Evolutionary conservation across 2,888 invertebrate genomes (phyloP).

Genomic region (Atherix ibis): DNA sequence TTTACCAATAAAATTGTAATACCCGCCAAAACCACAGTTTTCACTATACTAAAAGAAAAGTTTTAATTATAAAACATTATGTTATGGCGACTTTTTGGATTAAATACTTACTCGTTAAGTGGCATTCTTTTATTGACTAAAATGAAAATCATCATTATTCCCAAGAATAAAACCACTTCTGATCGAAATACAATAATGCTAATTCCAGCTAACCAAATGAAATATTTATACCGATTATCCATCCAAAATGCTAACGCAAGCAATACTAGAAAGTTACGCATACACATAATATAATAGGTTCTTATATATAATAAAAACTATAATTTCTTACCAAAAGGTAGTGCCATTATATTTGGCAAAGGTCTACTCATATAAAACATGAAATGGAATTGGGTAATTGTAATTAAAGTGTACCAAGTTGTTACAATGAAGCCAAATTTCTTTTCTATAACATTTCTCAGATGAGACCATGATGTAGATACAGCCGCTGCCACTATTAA

Average conservation of each 20-base stretch:
- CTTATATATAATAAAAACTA: neutral
- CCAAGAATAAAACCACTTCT: constrained; percentile 75
- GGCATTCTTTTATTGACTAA: constrained; percentile 53
- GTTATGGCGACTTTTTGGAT: neutral
- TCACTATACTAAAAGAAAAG: constrained; percentile 42
- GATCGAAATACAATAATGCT: constrained; percentile 80
- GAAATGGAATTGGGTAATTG: constrained; percentile 91
- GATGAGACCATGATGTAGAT: constrained; percentile 53
- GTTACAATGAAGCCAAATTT: constrained; percentile 64
- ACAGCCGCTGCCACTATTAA: constrained; percentile 62
- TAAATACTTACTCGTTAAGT: constrained; percentile 42
- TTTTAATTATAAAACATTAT: constrained; percentile 1
- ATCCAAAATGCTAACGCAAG: constrained; percentile 77
- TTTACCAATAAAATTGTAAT: constrained; percentile 51
- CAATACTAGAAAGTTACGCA: constrained; percentile 48
- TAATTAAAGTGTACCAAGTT: constrained; percentile 69
- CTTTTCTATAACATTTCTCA: constrained; percentile 56
- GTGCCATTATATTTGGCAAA: constrained; percentile 86
- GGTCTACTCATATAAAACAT: constrained; percentile 92
- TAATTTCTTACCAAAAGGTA: constrained; percentile 62
- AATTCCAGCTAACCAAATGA: constrained; percentile 71
- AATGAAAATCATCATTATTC: constrained; percentile 69
- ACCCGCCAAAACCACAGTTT: constrained; percentile 56
- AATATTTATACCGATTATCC: constrained; percentile 52
- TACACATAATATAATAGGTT: neutral